Base-by-base conservation (phyloP, 2,888 invertebrate genomes). In the Rhyacophila evoluta region DNA sequence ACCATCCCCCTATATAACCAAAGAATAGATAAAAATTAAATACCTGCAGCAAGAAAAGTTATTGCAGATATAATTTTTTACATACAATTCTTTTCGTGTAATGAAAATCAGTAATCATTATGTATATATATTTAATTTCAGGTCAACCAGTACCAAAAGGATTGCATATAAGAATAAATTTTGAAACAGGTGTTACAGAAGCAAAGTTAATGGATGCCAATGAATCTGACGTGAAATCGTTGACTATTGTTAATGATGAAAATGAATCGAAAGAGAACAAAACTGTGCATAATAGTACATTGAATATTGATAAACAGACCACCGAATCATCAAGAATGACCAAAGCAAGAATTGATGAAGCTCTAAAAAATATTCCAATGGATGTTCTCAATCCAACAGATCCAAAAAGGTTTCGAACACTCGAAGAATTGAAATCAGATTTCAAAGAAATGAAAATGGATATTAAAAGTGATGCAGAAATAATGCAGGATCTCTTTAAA, bases 141-240 rank as follows among this genome's bases (percentile, higher is more conserved):
- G 95, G 93, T 79, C 94, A 94, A 85, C 88, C 90, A 15, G 90
- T 95, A 83, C 95, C 95, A 0, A 86, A 90, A 78, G 95, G 95
- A 0, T 87, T 95, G 1, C 95, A 96, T 85, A 89, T 95, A 3
- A 88, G 95, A 71, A 90, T 95, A 79, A 93, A 95, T 87, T 87
- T 96, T n/a, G 87, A 93, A 86, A 95, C 94, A 10, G 95, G 95
- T 0, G 84, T 91, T 80, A 93, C 91, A 39, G 94, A 95, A 86
- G 95, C 95, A 0, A 95, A 95, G 86, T 86, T 95, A 37, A 83
- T 95, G 82, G 92, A 92, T 28, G 33, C 76, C 11, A 84, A 85
- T n/a, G 84, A 85, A 1, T 84, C 86, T 33, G 84, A 84, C 39
- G 83, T 83, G n/a, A 82, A 84, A 73, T 83, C 84, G 12, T 75